Evolutionary conservation across 2,113 vertebrate species (phyloP).

Genomic region (Elephantulus edwardii): DNA sequence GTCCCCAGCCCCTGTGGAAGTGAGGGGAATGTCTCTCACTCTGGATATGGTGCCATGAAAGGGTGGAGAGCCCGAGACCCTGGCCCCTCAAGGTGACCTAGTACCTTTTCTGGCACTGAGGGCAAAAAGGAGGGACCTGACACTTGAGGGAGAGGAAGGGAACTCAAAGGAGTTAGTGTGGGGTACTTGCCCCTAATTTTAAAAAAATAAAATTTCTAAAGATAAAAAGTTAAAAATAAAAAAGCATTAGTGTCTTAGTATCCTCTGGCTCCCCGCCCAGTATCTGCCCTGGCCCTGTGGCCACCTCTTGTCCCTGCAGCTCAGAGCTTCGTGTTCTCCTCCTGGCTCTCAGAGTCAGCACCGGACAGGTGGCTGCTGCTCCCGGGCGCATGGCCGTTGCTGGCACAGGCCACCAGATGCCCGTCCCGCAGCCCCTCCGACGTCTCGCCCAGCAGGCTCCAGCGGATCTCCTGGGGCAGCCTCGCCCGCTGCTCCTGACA

Average conservation of each 20-base stretch:
- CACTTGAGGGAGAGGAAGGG: not conserved
- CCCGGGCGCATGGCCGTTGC: conserved; percentile 74
- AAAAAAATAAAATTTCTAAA: conserved; percentile 81
- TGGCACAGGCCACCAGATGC: conserved; percentile 72
- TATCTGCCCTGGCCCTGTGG: conserved; percentile 45
- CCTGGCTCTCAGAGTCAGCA: conserved; percentile 80
- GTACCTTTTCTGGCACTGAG: conserved; percentile 15
- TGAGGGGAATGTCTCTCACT: not conserved
- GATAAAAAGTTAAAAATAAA: conserved; percentile 66
- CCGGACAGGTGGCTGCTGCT: conserved; percentile 65
- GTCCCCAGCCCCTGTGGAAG: not conserved
- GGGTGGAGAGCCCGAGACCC: not conserved
- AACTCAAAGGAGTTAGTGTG: conserved; percentile 46
- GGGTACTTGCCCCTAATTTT: conserved; percentile 48
- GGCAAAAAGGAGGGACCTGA: conserved; percentile 23
- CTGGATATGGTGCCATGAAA: not conserved
- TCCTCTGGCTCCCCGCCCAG: conserved; percentile 77
- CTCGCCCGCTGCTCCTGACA: conserved; percentile 81
- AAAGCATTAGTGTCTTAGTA: conserved; percentile 75
- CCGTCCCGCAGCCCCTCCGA: conserved; percentile 67
- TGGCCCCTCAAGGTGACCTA: not conserved
- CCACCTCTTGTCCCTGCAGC: conserved; percentile 54
- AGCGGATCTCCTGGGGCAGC: conserved; percentile 86
- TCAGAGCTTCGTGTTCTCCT: conserved; percentile 79
- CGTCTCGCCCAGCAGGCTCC: conserved; percentile 85